These are phyloP conservation scores for Luffia ferchaultella DNA, from an alignment of 2,888 invertebrate species.

Conservation along the genomic window DNA sequence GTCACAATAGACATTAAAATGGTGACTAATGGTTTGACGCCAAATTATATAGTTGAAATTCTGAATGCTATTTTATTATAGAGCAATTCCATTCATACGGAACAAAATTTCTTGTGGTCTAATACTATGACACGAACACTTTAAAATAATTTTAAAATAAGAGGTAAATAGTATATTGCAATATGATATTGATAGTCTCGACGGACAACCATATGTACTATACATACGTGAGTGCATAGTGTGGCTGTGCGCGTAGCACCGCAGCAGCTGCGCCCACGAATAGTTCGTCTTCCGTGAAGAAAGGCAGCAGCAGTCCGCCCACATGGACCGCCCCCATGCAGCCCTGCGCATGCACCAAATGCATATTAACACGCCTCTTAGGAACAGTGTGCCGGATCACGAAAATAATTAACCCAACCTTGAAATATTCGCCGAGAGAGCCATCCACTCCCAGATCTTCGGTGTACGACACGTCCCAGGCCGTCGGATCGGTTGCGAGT, in stretches of 20 bases:
- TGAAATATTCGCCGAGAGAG: constrained; percentile 50
- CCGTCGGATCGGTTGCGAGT: constrained; percentile 31
- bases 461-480: constrained; percentile 31
- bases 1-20: no score
- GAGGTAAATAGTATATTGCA: no score
- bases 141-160: no score
- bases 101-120: no score
- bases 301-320: constrained; percentile 83
- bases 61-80: no score
- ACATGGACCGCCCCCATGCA: constrained; percentile 90
- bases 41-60: no score
- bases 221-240: constrained; percentile 43
- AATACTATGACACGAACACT: no score
- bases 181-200: background rate
- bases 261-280: constrained; percentile 65
- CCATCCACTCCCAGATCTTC: constrained; percentile 43
- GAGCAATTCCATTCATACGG: no score
- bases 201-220: background rate
- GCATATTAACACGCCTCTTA: background rate
- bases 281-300: constrained; percentile 79
- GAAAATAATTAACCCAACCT: constrained; percentile 25
- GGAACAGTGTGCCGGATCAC: background rate
- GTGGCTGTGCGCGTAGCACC: constrained; percentile 47
- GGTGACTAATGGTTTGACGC: no score
- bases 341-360: constrained; percentile 62